phyloP scores from a whole-genome alignment of 92 coral and sea anemone species.

The Epizoanthus stellaris region DNA sequence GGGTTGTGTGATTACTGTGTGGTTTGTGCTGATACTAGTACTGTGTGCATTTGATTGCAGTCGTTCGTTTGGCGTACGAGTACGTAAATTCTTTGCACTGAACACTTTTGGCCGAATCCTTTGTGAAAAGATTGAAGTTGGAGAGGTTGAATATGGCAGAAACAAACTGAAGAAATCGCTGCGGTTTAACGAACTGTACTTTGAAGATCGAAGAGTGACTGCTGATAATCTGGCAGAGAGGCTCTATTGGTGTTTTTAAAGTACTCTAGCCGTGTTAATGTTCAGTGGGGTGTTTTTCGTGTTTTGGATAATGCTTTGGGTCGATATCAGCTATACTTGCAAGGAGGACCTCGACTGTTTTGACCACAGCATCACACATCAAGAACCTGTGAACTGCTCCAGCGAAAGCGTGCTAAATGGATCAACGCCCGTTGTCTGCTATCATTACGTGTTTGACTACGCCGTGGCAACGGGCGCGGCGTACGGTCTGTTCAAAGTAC shows the following conservation, averaged over 20 bases:
- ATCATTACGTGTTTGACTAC: not conserved
- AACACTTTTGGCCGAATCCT: not conserved
- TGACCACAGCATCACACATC: not conserved
- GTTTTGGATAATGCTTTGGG: not conserved
- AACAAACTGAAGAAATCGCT: too few species aligned
- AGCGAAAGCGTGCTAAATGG: not conserved
- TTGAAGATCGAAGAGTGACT: not conserved
- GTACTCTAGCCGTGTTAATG: not conserved
- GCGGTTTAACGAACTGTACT: too few species aligned
- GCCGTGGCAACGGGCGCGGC: not conserved
- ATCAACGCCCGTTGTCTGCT: not conserved
- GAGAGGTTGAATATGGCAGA: too few species aligned
- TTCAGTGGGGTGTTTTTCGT: not conserved
- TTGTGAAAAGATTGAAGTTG: not conserved
- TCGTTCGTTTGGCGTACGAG: too few species aligned
- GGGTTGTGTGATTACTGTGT: too few species aligned
- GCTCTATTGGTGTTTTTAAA: not conserved
- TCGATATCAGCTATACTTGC: not conserved
- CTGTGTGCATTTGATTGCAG: too few species aligned
- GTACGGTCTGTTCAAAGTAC: not conserved
- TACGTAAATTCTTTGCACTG: not conserved
- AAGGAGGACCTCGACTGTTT: not conserved
- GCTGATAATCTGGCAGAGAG: not conserved
- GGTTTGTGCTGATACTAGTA: not conserved
- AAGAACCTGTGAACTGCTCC: not conserved